phyloP scores from a whole-genome alignment of 2,797 vertebrate species.

The Parauchenoglanis ngamensis region DNA sequence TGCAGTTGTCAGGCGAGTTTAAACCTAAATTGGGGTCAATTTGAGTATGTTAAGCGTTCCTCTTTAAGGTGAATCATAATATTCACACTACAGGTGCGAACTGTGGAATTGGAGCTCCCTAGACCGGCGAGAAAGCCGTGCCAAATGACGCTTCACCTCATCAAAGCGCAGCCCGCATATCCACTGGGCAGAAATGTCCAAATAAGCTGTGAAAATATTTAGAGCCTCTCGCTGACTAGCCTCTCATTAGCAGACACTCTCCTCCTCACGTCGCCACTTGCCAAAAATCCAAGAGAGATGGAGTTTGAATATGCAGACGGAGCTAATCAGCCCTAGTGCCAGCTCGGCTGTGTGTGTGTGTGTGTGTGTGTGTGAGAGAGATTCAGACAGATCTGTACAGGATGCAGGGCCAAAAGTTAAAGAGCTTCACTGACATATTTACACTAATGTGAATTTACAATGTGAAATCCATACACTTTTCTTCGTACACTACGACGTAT shows the following conservation, averaged over 20 bases:
- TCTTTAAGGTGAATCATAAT: constrained; percentile 66
- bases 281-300: constrained; percentile 58
- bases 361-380: constrained; percentile 16
- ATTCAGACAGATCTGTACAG: background rate
- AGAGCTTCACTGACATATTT: constrained; percentile 27
- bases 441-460: background rate
- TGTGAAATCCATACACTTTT: background rate
- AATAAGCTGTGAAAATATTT: constrained; percentile 68
- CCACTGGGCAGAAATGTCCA: constrained; percentile 66
- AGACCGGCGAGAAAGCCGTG: constrained; percentile 61
- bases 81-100: constrained; percentile 69
- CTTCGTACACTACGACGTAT: background rate
- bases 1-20: constrained; percentile 47
- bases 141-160: constrained; percentile 72
- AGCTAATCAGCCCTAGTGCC: constrained; percentile 54
- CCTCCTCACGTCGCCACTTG: constrained; percentile 61
- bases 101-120: constrained; percentile 59
- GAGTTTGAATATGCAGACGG: constrained; percentile 56
- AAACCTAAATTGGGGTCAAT: constrained; percentile 61
- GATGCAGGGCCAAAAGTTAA: constrained; percentile 33
- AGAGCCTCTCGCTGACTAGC: constrained; percentile 72
- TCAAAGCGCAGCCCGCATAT: constrained; percentile 66
- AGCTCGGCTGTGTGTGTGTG: constrained; percentile 36
- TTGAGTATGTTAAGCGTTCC: constrained; percentile 58
- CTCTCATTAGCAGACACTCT: constrained; percentile 74